These are phyloP conservation scores for Hippoglossus stenolepis DNA, from an alignment of 2,113 vertebrate genomes.

Conservation along the genomic window DNA sequence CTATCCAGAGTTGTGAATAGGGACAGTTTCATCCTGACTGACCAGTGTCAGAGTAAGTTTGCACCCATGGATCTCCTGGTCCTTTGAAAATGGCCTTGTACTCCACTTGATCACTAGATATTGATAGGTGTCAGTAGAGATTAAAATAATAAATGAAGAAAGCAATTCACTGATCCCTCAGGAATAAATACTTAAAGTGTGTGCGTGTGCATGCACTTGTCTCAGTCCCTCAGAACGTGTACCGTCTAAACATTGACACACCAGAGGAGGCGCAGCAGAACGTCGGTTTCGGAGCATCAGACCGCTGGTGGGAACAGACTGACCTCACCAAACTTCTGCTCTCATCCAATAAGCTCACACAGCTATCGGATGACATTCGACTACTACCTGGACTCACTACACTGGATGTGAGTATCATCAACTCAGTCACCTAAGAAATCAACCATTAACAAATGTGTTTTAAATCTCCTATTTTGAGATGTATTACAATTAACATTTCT, in stretches of 20 bases:
- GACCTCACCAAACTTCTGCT: constrained; percentile 93
- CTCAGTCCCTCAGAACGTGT: constrained; percentile 91
- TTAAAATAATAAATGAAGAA: not conserved
- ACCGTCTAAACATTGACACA: constrained; percentile 91
- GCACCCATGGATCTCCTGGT: not conserved
- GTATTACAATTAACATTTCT: no score
- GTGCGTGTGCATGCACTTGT: not conserved
- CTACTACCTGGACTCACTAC: constrained; percentile 88
- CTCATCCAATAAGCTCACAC: constrained; percentile 91
- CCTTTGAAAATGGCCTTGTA: not conserved
- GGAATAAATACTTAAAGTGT: not conserved
- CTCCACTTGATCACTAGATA: not conserved
- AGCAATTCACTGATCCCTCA: not conserved
- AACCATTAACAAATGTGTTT: not conserved
- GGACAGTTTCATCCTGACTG: not conserved
- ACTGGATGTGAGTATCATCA: constrained; percentile 86
- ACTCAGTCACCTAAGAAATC: not conserved
- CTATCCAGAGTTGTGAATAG: not conserved
- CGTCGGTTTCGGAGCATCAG: constrained; percentile 85
- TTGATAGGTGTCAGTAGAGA: no score
- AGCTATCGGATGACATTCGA: constrained; percentile 88
- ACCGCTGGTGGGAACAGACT: constrained; percentile 97
- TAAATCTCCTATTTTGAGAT: not conserved
- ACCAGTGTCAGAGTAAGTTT: not conserved
- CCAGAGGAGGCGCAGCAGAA: constrained; percentile 88